Evolutionary conservation across 2,113 vertebrate genomes (phyloP).

Genomic region (Xiphorhynchus elegans): DNA sequence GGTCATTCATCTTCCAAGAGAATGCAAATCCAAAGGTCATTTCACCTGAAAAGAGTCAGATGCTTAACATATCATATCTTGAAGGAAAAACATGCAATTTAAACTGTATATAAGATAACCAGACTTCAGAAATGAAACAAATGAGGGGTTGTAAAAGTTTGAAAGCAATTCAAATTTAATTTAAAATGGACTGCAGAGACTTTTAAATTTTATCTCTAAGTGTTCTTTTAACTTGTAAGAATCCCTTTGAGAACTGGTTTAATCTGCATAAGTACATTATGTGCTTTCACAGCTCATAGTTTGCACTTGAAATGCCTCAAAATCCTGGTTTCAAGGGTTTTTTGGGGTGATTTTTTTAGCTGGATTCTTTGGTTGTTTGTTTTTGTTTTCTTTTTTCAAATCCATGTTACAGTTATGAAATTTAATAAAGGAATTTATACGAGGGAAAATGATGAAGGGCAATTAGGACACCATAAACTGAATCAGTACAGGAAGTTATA

Average conservation of each 20-base stretch:
- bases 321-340: not conserved
- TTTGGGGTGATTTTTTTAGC: not conserved
- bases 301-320: not conserved
- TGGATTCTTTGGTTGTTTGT: accelerated
- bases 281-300: slow-evolving; percentile 1
- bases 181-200: not conserved
- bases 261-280: slow-evolving; percentile 35
- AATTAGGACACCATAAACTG: not conserved
- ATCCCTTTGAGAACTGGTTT: slow-evolving; percentile 20
- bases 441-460: not conserved
- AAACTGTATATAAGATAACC: not conserved
- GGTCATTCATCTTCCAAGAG: not conserved
- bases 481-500: not conserved
- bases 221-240: not conserved
- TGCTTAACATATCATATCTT: not conserved
- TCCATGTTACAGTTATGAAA: not conserved
- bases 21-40: slow-evolving; percentile 49
- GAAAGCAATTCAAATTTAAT: slow-evolving; percentile 44
- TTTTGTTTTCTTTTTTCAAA: not conserved
- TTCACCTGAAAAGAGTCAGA: slow-evolving; percentile 12
- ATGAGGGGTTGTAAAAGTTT: not conserved
- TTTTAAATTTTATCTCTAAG: slow-evolving; percentile 28
- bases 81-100: slow-evolving; percentile 23
- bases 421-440: not conserved
- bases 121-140: slow-evolving; percentile 40